Conservation (phyloP, 2,113 vertebrate species). For the Hippoglossus stenolepis region DNA sequence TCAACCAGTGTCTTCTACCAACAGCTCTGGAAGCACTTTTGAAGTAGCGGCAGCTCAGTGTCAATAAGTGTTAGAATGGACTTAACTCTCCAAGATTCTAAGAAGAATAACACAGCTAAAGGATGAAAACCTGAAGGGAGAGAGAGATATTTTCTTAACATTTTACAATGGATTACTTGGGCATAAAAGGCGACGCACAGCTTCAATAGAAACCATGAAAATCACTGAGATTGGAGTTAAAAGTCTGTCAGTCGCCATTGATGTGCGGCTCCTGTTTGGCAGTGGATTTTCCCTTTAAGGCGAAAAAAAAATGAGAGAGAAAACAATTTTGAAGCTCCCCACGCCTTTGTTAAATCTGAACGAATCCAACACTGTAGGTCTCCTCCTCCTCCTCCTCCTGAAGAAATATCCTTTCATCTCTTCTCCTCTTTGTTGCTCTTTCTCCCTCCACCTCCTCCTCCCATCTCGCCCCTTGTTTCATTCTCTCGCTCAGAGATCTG, state of each 20-base stretch:
- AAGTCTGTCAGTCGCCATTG: constrained; percentile 58
- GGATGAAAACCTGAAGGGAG: constrained; percentile 15
- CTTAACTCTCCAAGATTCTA: constrained; percentile 37
- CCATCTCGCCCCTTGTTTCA: constrained; percentile 58
- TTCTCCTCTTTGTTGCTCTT: constrained; percentile 67
- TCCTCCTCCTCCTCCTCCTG: constrained; percentile 67
- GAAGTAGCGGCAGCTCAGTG: constrained; percentile 30
- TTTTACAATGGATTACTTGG: constrained; percentile 35
- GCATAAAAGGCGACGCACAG: constrained; percentile 39
- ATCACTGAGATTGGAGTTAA: constrained; percentile 59
- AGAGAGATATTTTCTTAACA: constrained; percentile 21
- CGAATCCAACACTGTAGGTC: constrained; percentile 63
- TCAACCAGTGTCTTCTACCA: too few species aligned
- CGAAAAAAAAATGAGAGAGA: constrained; percentile 32
- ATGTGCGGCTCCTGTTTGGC: constrained; percentile 53
- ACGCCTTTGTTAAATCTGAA: constrained; percentile 69
- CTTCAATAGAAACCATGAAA: constrained; percentile 42
- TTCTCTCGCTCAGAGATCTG: constrained; percentile 61
- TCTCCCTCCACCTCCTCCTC: constrained; percentile 49
- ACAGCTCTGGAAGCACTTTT: constrained; percentile 19
- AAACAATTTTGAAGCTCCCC: constrained; percentile 67
- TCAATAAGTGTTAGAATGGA: constrained; percentile 50
- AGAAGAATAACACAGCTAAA: background rate
- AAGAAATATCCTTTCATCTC: constrained; percentile 74
- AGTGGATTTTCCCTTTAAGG: constrained; percentile 59